Evolutionary conservation across 1,140 invertebrate species (phyloP), one percentile per base, ranked within the genome.

Genomic region (Colletes latitarsis): DNA sequence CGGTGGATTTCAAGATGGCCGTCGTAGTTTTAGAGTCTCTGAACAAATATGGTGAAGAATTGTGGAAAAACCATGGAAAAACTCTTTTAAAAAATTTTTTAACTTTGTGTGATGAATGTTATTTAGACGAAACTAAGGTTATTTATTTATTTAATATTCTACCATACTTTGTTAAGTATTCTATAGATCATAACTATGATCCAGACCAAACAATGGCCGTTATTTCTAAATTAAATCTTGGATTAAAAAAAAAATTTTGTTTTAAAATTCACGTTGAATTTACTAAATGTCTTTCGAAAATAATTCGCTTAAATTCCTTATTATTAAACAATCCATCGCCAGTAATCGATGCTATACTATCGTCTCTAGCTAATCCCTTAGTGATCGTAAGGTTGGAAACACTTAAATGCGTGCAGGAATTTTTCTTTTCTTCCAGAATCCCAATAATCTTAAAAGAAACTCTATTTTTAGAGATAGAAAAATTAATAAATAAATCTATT

Each of bases 301-400:
- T 92, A 14, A 84, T 88, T 66, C 79, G 87, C 62, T 84, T 91
- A 49, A 84, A 77, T 86, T 71, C 82, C 43, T 73, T 21, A 39
- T 66, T 72, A 12, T 62, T 81, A 9, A 58, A 68, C 66, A 49
- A 30, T 87, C 73, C 4, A 66, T 79, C 73, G 19, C 49, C 73
- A 6, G 52, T 91, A 39, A 60, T 92, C 6, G 72, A 90, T 53
- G 82, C 86, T 15, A 68, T 93, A 5, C 86, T 92, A 53, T 84
- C 81, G 67, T 94, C 91, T 79, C 66, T 93, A 14, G 85, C 69
- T 0, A 92, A 82, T 84, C 82, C 89, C 43, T 93, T 89, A 63
- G 91, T 91, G 82, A 77, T 91, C 14, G 90, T 94, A 3, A 88
- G 93, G 21, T 87, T 93, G 43, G 85, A 92, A 81, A 88, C 90